Base-by-base conservation (phyloP, 53 echinoderm and acorn worm genomes). In the Astropecten irregularis region DNA sequence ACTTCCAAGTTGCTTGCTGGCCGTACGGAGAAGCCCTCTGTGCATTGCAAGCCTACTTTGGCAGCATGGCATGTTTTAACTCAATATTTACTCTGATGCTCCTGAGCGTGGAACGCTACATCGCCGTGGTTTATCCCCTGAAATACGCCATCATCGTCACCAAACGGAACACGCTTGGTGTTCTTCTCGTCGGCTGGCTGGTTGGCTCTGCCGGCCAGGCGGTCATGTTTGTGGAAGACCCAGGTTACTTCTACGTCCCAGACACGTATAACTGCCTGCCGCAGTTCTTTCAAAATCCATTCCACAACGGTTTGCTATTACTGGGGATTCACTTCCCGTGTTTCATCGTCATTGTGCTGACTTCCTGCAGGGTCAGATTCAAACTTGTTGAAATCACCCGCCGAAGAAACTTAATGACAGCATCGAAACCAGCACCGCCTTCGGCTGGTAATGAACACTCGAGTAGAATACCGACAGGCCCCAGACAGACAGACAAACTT, bases 361-460 rank as follows among this genome's bases (percentile, higher is more conserved):
- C 76, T 14, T 76, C 76, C 6, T 9, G 37, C 23, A 58, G 52
- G 18, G 76, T 76, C 59, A 59, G 76, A 2, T 27, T 22, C 16
- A 23, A 26, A 21, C 58, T 76, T 18, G 10, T 11, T 3, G 30
- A 29, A 13, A 76, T 25, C 42, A 22, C 60, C 40, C 40, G 57
- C 25, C 19, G 40, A 4, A 34, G 53, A 14, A 27, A 6, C 28
- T 6, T 48, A 16, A 59, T 35, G 54, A 6, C 42, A 22, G 1
- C 22, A 2, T 28, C 26, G 11, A 59, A 19, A 35, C 11, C 42
- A 22, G 1, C 22, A 2, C 42, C 26, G 11, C 2, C 11, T 14
- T 6, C 49, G 10, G 8, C 76, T 1, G n/a, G 11, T 10, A 23
- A 30, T 27, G 9, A 52, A 5, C 46, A 71, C 15, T 4, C 6